Evolutionary conservation across 2,888 invertebrate genomes (phyloP).

Genomic region (Ophioninae sp.): DNA sequence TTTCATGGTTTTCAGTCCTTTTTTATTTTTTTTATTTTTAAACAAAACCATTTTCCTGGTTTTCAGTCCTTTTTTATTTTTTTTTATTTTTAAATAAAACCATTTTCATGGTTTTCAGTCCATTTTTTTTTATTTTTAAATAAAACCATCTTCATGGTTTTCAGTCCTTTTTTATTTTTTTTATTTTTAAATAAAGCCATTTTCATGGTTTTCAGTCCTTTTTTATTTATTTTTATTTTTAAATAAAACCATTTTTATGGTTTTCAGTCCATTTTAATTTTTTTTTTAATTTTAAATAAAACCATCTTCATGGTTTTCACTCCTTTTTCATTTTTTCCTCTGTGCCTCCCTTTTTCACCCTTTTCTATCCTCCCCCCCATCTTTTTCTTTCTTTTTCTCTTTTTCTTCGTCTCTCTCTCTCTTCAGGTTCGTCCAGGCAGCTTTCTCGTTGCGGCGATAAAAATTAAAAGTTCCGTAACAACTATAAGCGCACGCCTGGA

Average conservation of each 20-base stretch:
- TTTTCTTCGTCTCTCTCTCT: slow-evolving; percentile 11
- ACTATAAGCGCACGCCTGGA: slow-evolving; percentile 44
- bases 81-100: no score
- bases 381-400: not conserved
- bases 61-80: not conserved
- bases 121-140: not conserved
- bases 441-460: slow-evolving; percentile 61
- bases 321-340: not conserved
- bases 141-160: slow-evolving; percentile 12
- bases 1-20: not conserved
- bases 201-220: not conserved
- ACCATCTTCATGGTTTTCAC: not conserved
- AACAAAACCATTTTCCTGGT: no score
- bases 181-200: no score
- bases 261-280: not conserved
- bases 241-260: no score
- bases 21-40: no score
- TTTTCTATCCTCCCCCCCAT: not conserved
- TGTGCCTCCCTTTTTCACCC: not conserved
- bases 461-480: slow-evolving; percentile 62
- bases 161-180: not conserved
- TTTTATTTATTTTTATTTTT: no score
- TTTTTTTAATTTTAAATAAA: no score
- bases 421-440: slow-evolving; percentile 4
- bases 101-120: not conserved